Evolutionary conservation across 2,888 invertebrate species (phyloP).

Genomic region (Chesias legatella): DNA sequence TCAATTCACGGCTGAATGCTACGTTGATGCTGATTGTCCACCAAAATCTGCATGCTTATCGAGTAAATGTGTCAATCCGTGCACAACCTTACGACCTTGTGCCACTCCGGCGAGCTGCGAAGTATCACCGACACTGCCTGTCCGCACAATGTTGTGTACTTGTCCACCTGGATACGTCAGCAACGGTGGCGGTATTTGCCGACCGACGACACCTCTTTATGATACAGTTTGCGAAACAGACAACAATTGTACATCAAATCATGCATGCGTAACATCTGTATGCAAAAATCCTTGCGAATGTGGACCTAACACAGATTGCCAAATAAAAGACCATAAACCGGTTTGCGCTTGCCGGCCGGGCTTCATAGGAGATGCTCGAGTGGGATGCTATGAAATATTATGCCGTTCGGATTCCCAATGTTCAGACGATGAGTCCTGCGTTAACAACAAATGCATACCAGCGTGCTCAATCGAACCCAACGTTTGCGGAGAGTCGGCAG

Average conservation of each 20-base stretch:
- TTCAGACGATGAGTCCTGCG: slow-evolving; percentile 89
- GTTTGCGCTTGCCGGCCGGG: slow-evolving; percentile 92
- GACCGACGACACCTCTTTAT: slow-evolving; percentile 83
- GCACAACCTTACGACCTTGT: slow-evolving; percentile 88
- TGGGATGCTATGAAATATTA: slow-evolving; percentile 87
- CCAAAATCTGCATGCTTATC: slow-evolving; percentile 89
- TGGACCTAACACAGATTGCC: slow-evolving; percentile 91
- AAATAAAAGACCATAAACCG: slow-evolving; percentile 91
- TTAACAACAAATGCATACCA: slow-evolving; percentile 90
- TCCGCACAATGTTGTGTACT: slow-evolving; percentile 93
- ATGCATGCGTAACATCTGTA: slow-evolving; percentile 88
- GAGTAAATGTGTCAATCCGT: slow-evolving; percentile 91
- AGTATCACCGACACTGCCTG: slow-evolving; percentile 89
- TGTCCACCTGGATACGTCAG: slow-evolving; percentile 94
- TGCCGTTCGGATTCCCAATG: slow-evolving; percentile 89
- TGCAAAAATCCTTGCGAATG: slow-evolving; percentile 93
- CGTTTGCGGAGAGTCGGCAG: slow-evolving; percentile 87
- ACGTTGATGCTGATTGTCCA: slow-evolving; percentile 90
- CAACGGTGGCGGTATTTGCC: slow-evolving; percentile 91
- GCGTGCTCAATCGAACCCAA: slow-evolving; percentile 87
- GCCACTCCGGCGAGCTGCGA: slow-evolving; percentile 88
- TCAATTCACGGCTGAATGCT: slow-evolving; percentile 88
- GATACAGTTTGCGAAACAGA: slow-evolving; percentile 86
- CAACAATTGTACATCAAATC: slow-evolving; percentile 87
- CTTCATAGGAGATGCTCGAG: slow-evolving; percentile 91